Evolutionary conservation across 1,140 invertebrate species (phyloP), one percentile per base, ranked within the genome.

Genomic region (Papilio xuthus): DNA sequence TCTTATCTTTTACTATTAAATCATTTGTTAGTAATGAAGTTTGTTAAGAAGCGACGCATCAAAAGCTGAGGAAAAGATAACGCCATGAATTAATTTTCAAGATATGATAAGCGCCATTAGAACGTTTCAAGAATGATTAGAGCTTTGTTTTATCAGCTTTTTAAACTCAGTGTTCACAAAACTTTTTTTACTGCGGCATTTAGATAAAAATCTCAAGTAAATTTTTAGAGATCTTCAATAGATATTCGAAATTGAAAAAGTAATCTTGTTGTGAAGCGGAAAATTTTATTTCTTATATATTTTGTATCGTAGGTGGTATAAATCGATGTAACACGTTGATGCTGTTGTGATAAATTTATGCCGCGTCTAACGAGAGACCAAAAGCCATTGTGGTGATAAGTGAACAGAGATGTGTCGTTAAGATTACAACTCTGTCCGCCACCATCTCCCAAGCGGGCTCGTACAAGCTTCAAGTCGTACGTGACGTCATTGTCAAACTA

Each of bases 71-170:
- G 15, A 73, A 23, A 76, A 32, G 74, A 76, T 76, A 76, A 76
- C 37, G 53, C 74, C 3, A 63, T 28, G 41, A 76, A 76, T 76
- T 60, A 28, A 76, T 76, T 60, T 75, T 37, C n/a, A 32, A 76
- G 74, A 76, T 76, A 76, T 60, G 73, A 60, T 76, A 76, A 76
- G 56, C 32, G 74, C 42, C 74, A 76, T 76, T 76, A 63, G 74
- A 42, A 63, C 53, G 32, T 76, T 76, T 76, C 23, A 76, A 76
- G 53, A 23, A 20, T 44, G 74, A 76, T 76, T 63, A 76, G 60
- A 9, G 37, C 32, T 20, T 76, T 53, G 47, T 23, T 60, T 76
- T 76, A 76, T 76, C 73, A 41, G 70, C n/a, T 72, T 76, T 42
- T 75, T 75, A 32, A 60, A 63, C 23, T 10, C 32, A 28, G 53